A percentile compares a stretch with the other conserved stretches of the same genome.
Evolutionary conservation across 2,797 vertebrate genomes (phyloP).

Genomic region (Cynopterus sphinx): DNA sequence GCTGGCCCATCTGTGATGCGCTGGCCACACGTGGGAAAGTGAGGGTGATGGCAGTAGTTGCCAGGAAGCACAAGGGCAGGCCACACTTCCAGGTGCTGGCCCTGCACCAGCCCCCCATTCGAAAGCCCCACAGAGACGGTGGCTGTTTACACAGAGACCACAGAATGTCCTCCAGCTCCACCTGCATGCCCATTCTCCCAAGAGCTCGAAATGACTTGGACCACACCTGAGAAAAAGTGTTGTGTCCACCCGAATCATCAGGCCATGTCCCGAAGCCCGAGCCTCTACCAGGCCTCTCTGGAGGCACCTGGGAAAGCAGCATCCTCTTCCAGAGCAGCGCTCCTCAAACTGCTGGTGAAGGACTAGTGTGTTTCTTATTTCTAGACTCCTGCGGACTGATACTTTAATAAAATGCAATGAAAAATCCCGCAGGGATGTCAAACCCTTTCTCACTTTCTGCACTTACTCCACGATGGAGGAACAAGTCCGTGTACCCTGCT

Average conservation of each 20-base stretch:
- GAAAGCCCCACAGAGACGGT: not conserved
- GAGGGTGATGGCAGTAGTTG: not conserved
- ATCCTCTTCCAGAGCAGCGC: not conserved
- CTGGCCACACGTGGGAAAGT: rapidly evolving
- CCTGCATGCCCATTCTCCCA: not conserved
- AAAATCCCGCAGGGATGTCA: not conserved
- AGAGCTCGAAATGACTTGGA: not conserved
- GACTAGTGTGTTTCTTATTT: not conserved
- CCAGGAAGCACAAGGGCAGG: not conserved
- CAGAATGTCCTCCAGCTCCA: not conserved
- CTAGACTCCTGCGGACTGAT: not conserved
- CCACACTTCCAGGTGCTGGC: not conserved
- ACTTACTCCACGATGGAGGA: not conserved
- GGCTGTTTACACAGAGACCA: not conserved
- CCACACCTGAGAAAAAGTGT: not conserved
- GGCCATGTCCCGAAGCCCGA: not conserved
- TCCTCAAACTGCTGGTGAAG: not conserved
- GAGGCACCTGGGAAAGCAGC: not conserved
- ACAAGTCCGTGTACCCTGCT: no score
- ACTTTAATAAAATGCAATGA: not conserved
- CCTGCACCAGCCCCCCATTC: not conserved
- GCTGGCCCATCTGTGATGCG: not conserved
- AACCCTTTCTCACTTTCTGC: not conserved
- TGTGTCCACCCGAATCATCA: not conserved
- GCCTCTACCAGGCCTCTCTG: not conserved